Base-by-base conservation (phyloP, 2,113 vertebrate species). In the Pseudorectes ferrugineus region DNA sequence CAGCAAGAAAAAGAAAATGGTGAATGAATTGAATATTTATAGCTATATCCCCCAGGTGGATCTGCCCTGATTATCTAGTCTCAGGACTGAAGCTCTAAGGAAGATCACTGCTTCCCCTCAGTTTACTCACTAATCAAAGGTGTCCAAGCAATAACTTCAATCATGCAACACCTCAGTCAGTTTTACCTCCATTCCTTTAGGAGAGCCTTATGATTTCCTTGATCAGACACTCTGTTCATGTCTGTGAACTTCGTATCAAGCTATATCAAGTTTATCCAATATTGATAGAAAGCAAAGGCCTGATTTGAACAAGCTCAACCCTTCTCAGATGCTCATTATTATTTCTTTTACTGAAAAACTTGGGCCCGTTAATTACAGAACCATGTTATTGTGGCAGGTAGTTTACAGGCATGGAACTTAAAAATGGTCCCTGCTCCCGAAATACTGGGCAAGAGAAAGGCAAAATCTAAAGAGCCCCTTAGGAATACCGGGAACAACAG, bases 381-480 rank as follows among this genome's bases (percentile, higher is more conserved):
- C 9, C 7, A 17, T 1, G 0, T 55, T 45, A 42, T 35, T 66
- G 16, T 73, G 45, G 12, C 26, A 92, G 11, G 2, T 54, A 12
- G 11, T 54, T 77, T 38, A 62, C 16, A 49, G 5, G 2, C 6
- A 73, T 23, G 18, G 29, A 70, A 66, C 1, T 57, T 42, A 38
- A 73, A 59, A 75, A 36, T 18, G 2, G 2, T 3, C 19, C 12
- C 11, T 68, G 24, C 1, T 58, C 48, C 4, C 0, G 0, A 71
- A 85, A 40, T 45, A 20, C 9, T 33, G n/a, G 33, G 2, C 20
- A 75, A 40, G 5, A 75, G 20, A 88, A 65, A 65, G 2, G 1
- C 5, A 79, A 78, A 92, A 89, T 17, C 12, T 67, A 21, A 71
- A 59, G 6, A 65, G 3, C 2, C 6, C 10, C 24, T 81, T 33